Base-by-base conservation (phyloP, 2,888 invertebrate genomes). In the Erebia palarica region DNA sequence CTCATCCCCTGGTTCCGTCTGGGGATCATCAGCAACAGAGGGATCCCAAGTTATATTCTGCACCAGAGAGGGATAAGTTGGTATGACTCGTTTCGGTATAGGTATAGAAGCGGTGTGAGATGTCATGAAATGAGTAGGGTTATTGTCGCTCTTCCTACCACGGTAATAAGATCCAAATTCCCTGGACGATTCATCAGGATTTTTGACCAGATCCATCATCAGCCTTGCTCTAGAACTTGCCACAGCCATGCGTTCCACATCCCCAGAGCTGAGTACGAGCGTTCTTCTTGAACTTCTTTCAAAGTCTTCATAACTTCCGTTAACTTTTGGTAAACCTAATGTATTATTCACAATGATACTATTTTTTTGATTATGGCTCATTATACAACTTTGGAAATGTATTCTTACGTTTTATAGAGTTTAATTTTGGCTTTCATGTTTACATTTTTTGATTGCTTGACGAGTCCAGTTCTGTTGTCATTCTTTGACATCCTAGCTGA, bases 111-210 rank as follows among this genome's bases (percentile, higher is more conserved):
- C 58, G 42, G 77, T 74, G 59, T 85, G 84, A 83, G 21, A 84
- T 9, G 83, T 83, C 58, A 79, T 73, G 1, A 78, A 75, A 69
- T 75, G 80, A 18, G 76, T 72, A 4, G 83, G 81, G n/a, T 81
- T 78, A 14, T 42, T 65, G 64, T 74, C 70, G 68, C 70, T 68
- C n/a, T 72, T 74, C 3, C 80, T 69, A 13, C 79, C 80, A 21
- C 76, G 75, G 73, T 78, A 84, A 72, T 79, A 82, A 4, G 84
- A 81, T 13, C 82, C 65, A 63, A 84, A 86, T 71, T 87, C 86
- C 65, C 78, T 79, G 7, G 75, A 51, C 2, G 70, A 44, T 21
- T 71, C 49, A 8, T 79, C 73, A 5, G 78, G 75, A 8, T 77
- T 72, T 18, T 73, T 75, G 4, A 79, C 74, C 1, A 81, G 59